Evolutionary conservation across 2,797 vertebrate species (phyloP).

Genomic region (Xyrichtys novacula): DNA sequence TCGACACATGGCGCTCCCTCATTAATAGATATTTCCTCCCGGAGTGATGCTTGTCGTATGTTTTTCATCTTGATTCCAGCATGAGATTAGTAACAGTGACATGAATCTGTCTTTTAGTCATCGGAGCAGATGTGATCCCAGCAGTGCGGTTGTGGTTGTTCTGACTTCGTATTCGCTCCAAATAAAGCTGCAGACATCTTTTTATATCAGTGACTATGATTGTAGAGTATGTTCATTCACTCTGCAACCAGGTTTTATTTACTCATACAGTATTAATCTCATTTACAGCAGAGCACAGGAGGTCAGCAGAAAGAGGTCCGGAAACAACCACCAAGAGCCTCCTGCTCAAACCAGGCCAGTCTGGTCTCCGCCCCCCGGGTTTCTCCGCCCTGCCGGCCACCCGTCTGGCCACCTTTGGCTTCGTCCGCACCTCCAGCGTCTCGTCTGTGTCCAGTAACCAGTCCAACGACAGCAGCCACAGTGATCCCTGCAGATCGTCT

Average conservation of each 20-base stretch:
- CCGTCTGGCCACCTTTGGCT: slow-evolving; percentile 90
- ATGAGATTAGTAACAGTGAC: not conserved
- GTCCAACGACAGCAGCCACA: slow-evolving; percentile 87
- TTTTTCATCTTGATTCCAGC: not conserved
- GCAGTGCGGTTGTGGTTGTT: not conserved
- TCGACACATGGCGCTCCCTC: not conserved
- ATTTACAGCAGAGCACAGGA: slow-evolving; percentile 86
- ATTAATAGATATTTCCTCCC: not conserved
- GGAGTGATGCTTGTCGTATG: slow-evolving; percentile 6
- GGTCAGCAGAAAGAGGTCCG: slow-evolving; percentile 70
- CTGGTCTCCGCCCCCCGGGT: slow-evolving; percentile 93
- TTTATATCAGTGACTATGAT: not conserved
- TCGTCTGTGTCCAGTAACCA: slow-evolving; percentile 94
- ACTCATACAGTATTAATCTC: too few relatives aligned
- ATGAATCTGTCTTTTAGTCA: slow-evolving; percentile 8
- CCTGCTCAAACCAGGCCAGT: slow-evolving; percentile 89
- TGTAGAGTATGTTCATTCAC: not conserved
- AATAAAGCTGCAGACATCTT: not conserved
- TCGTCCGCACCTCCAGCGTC: slow-evolving; percentile 90
- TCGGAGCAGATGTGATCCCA: not conserved
- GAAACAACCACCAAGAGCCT: slow-evolving; percentile 84
- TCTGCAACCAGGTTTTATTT: too few relatives aligned
- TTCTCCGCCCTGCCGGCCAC: slow-evolving; percentile 90
- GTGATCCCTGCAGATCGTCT: slow-evolving; percentile 82
- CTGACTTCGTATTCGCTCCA: not conserved